Percentiles rank a stretch among this genome's conserved stretches.
phyloP scores from a whole-genome alignment of 1,140 invertebrate genomes.

The Euwallacea similis region DNA sequence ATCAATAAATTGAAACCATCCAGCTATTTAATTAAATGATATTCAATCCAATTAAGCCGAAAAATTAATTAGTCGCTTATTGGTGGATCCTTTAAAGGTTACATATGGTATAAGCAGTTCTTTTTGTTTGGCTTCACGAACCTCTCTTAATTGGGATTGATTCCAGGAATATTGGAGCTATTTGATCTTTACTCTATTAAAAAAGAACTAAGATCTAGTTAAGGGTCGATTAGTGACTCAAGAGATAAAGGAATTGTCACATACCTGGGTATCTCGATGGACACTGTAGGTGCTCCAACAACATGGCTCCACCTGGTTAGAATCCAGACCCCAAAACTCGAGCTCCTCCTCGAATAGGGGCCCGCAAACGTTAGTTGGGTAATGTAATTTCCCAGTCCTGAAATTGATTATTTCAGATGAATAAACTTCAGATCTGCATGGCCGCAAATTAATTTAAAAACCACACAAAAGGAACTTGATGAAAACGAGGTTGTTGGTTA shows the following conservation, averaged over 20 bases:
- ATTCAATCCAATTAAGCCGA: too few relatives aligned
- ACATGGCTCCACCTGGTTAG: constrained; percentile 95
- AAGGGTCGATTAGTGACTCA: not conserved
- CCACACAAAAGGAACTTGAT: too few relatives aligned
- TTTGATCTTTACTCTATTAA: too few relatives aligned
- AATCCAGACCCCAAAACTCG: constrained; percentile 94
- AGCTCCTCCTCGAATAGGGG: constrained; percentile 97
- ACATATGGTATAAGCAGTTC: too few relatives aligned
- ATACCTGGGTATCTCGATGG: constrained; percentile 75
- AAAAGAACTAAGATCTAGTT: not conserved
- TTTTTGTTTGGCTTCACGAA: too few relatives aligned
- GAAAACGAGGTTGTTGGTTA: too few relatives aligned
- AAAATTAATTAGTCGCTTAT: too few relatives aligned
- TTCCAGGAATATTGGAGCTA: too few relatives aligned
- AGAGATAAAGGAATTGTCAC: not conserved
- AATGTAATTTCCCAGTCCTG: constrained; percentile 97
- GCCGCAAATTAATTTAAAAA: too few relatives aligned
- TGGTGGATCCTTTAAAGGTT: too few relatives aligned
- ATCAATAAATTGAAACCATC: constrained; percentile 9
- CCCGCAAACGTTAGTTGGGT: constrained; percentile 97
- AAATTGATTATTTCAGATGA: constrained; percentile 1
- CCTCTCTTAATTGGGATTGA: too few relatives aligned
- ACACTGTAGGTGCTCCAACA: constrained; percentile 97
- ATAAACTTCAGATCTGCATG: too few relatives aligned
- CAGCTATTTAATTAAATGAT: not conserved